phyloP scores from a whole-genome alignment of 2,113 vertebrate species.

The Upupa epops region DNA sequence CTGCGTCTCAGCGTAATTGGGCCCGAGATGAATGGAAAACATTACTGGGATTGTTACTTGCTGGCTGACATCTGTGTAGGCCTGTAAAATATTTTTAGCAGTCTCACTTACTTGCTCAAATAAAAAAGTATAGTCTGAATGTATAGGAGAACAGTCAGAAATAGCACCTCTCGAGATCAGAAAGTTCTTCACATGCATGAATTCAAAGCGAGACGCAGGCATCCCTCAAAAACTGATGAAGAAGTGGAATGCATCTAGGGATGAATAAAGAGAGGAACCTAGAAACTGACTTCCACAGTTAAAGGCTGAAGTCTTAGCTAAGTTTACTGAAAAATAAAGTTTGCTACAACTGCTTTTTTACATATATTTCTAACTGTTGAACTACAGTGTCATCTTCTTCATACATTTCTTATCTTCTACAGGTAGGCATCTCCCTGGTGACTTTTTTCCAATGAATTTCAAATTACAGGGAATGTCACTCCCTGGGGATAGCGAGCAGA shows the following conservation, averaged over 20 bases:
- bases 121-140: neutral
- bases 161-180: neutral
- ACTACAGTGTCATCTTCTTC: neutral
- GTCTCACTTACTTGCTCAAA: neutral
- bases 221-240: neutral
- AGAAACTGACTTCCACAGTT: neutral
- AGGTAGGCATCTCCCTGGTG: neutral
- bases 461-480: neutral
- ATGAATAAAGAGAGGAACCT: neutral
- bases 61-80: neutral
- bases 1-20: neutral
- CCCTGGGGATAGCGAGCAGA: neutral
- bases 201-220: neutral
- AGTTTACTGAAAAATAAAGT: neutral
- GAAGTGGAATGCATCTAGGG: neutral
- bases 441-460: neutral
- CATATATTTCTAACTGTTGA: neutral
- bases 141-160: neutral
- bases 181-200: neutral
- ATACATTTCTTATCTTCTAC: neutral
- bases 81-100: slow-evolving; percentile 25
- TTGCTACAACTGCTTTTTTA: neutral
- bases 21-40: neutral
- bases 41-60: neutral
- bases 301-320: neutral